Percentiles rank a stretch among this genome's conserved stretches.
These are phyloP conservation scores for Onychostruthus taczanowskii DNA, from an alignment of 2,113 vertebrate genomes.

Conservation along the genomic window DNA sequence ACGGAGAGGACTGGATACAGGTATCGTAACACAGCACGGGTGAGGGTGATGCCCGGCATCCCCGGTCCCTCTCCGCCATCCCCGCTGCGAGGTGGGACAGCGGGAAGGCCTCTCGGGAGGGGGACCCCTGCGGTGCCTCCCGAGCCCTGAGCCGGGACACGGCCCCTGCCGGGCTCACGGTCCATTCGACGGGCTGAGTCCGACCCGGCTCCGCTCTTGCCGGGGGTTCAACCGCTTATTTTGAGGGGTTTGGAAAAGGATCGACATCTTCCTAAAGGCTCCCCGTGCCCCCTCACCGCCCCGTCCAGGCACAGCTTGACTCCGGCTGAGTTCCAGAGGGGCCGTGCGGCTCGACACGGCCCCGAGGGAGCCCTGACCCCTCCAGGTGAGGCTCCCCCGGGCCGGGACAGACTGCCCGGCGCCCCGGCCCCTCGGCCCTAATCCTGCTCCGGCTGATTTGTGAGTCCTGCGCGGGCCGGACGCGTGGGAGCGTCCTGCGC, in stretches of 20 bases:
- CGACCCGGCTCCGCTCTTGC: background rate
- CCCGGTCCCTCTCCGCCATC: background rate
- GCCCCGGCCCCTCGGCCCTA: constrained; percentile 53
- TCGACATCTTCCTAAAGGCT: background rate
- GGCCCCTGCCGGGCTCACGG: background rate
- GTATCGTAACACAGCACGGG: rapidly evolving
- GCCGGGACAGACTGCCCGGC: constrained; percentile 61
- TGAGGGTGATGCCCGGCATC: background rate
- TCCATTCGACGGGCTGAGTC: background rate
- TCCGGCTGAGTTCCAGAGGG: background rate
- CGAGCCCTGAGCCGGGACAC: background rate
- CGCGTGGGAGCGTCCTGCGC: constrained; percentile 5
- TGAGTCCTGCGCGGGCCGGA: constrained; percentile 16
- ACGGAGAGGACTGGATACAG: background rate
- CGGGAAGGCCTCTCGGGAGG: background rate
- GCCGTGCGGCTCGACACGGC: background rate
- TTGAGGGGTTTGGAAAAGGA: background rate
- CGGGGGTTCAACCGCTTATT: rapidly evolving
- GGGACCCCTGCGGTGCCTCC: no score
- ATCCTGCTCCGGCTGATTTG: constrained; percentile 57
- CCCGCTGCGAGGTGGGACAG: background rate
- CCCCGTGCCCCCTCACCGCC: background rate
- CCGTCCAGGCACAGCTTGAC: background rate
- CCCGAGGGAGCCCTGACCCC: background rate
- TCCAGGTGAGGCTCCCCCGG: constrained; percentile 51